Conservation (phyloP, 2,113 vertebrate genomes). For the Xenus cinereus region DNA sequence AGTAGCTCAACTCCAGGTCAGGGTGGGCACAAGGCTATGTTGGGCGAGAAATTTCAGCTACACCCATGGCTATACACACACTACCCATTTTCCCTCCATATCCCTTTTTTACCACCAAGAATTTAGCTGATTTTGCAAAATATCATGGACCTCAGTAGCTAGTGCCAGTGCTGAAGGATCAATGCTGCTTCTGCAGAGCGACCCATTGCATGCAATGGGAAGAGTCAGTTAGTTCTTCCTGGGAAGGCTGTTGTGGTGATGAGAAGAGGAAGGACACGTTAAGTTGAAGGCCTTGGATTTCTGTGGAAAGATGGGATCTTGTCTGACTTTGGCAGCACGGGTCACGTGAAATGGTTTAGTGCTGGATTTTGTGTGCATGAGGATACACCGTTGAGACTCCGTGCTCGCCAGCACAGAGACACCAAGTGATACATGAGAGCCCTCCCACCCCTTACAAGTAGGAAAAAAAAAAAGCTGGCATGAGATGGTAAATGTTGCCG, state of each 20-base stretch:
- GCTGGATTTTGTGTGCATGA: background rate
- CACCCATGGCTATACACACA: background rate
- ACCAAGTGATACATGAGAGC: background rate
- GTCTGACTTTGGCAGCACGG: background rate
- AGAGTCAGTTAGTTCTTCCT: background rate
- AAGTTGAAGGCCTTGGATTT: background rate
- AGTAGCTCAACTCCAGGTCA: background rate
- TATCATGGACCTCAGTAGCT: background rate
- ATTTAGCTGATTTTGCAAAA: background rate
- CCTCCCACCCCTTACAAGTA: background rate
- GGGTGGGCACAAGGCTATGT: background rate
- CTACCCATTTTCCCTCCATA: background rate
- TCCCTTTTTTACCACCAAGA: background rate
- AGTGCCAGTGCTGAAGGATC: background rate
- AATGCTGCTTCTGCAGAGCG: background rate
- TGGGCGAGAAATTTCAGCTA: background rate
- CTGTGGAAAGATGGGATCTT: background rate
- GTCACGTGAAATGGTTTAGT: background rate
- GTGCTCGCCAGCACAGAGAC: background rate
- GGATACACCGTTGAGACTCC: background rate
- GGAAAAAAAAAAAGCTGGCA: background rate
- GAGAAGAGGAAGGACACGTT: background rate
- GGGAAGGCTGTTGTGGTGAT: background rate
- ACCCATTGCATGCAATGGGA: background rate
- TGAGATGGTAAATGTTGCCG: background rate